Conservation (phyloP, 2,888 invertebrate species). For the Eupithecia pulchellata region DNA sequence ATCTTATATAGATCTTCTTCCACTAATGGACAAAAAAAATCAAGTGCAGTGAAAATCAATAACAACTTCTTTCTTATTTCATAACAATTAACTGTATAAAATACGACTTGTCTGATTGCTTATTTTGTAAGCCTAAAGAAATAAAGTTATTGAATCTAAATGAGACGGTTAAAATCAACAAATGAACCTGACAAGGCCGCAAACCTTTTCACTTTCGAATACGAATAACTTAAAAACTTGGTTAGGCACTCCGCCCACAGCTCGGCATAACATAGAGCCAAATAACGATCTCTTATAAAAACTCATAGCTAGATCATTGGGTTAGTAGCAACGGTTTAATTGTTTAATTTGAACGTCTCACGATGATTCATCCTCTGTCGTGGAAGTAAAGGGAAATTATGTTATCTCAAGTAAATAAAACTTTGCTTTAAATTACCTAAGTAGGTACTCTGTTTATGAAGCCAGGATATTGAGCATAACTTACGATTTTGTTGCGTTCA, state of each 20-base stretch:
- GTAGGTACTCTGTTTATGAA: slow-evolving; percentile 20
- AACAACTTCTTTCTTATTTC: no score
- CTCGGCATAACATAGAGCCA: not conserved
- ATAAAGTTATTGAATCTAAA: not conserved
- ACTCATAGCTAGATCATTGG: slow-evolving; percentile 56
- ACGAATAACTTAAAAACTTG: not conserved
- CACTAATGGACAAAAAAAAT: no score
- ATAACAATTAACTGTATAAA: no score
- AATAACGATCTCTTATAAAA: not conserved
- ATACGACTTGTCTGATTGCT: no score
- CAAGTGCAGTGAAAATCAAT: no score
- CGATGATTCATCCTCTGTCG: slow-evolving; percentile 7
- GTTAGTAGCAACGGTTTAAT: slow-evolving; percentile 41
- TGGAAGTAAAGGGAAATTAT: slow-evolving; percentile 12
- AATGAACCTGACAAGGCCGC: not conserved
- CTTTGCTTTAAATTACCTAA: slow-evolving; percentile 15
- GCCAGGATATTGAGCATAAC: slow-evolving; percentile 8
- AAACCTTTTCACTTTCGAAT: not conserved
- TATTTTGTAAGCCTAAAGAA: no score
- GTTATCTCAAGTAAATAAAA: slow-evolving; percentile 13
- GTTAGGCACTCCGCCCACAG: not conserved
- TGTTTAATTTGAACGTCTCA: slow-evolving; percentile 10
- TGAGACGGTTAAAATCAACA: not conserved
- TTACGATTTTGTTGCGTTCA: not conserved
- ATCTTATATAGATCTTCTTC: no score